Evolutionary conservation across 2,797 vertebrate genomes (phyloP).

Genomic region (Margarornis squamiger): DNA sequence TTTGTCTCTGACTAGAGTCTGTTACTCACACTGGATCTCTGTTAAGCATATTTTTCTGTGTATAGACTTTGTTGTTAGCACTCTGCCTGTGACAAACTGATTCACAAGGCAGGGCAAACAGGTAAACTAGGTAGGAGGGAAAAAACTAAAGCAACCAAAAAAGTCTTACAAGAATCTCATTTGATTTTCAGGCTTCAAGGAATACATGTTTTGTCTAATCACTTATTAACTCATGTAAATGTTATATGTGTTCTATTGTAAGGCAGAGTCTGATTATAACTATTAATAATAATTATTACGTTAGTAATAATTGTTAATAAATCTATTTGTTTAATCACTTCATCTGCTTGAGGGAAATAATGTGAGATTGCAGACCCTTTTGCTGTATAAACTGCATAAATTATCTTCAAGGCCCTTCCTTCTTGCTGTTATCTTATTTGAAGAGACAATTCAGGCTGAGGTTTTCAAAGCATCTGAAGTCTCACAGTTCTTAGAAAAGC

Average conservation of each 20-base stretch:
- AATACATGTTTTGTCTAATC: background rate
- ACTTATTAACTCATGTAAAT: background rate
- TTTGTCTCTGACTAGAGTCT: background rate
- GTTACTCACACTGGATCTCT: background rate
- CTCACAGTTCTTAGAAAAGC: background rate
- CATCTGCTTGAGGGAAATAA: background rate
- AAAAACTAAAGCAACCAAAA: background rate
- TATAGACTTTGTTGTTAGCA: background rate
- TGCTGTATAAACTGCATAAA: background rate
- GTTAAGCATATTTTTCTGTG: background rate
- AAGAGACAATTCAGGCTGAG: background rate
- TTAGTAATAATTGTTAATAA: background rate
- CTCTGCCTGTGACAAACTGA: background rate
- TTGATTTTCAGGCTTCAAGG: background rate
- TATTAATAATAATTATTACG: background rate
- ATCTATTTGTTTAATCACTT: background rate
- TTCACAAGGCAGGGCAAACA: background rate
- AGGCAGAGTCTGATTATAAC: background rate
- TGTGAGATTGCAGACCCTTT: background rate
- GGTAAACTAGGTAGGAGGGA: rapidly evolving
- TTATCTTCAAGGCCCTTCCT: background rate
- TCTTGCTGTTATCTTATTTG: background rate
- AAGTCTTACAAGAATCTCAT: background rate
- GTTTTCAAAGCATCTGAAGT: background rate
- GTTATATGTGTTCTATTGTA: background rate